Evolutionary conservation across 2,797 vertebrate genomes (phyloP).

Genomic region (Octomys mimax): DNA sequence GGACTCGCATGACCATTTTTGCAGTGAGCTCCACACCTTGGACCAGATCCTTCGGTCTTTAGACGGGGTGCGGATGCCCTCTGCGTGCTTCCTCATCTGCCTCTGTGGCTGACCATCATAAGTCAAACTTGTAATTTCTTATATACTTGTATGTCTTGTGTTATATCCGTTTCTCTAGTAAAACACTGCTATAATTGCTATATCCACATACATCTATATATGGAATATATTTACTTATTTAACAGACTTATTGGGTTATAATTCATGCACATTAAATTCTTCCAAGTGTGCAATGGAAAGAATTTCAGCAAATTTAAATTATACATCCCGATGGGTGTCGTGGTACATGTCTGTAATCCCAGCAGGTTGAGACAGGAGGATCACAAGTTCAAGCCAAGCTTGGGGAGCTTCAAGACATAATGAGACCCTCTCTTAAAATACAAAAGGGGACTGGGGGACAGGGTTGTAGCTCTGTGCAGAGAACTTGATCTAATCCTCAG

Average conservation of each 20-base stretch:
- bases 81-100: neutral
- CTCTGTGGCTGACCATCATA: neutral
- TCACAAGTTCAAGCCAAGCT: neutral
- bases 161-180: neutral
- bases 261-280: neutral
- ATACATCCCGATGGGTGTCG: neutral
- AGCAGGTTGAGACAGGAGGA: neutral
- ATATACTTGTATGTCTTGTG: neutral
- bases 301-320: neutral
- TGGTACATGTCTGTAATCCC: neutral
- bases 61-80: neutral
- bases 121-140: neutral
- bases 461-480: neutral
- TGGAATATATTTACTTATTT: neutral
- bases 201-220: neutral
- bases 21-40: neutral
- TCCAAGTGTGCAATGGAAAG: neutral
- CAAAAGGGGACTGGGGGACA: neutral
- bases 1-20: neutral
- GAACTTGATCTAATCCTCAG: neutral
- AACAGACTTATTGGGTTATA: neutral
- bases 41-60: no score
- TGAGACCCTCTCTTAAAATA: neutral
- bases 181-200: neutral
- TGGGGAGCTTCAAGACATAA: neutral